phyloP scores from a whole-genome alignment of 2,797 vertebrate species.

The Neosalanx taihuensis region DNA sequence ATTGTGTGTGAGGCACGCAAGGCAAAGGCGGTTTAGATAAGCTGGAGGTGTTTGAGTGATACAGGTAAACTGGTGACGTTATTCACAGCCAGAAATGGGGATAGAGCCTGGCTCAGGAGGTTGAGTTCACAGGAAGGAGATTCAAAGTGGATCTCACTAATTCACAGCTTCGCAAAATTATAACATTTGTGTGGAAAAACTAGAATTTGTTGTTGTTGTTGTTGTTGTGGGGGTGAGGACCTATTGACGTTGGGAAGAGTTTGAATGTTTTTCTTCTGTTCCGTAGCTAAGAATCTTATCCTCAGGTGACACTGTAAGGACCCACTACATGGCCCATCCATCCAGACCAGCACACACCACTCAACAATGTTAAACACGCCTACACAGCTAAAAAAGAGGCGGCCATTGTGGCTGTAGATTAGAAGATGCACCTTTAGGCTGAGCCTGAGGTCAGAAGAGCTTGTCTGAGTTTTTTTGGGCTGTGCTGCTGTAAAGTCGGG shows the following conservation, averaged over 20 bases:
- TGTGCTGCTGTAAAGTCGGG: background rate
- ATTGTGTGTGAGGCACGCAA: conserved; percentile 76
- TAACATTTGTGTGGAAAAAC: background rate
- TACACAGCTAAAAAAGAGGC: background rate
- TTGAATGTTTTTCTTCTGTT: no score
- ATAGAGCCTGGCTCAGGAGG: conserved; percentile 38
- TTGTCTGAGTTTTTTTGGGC: background rate
- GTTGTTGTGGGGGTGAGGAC: background rate
- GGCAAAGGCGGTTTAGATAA: conserved; percentile 77
- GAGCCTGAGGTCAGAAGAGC: background rate
- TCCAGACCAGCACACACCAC: no score
- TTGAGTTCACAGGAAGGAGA: background rate
- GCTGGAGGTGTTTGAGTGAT: conserved; percentile 77
- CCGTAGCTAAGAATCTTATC: no score
- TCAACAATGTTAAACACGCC: background rate
- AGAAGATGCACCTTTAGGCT: background rate
- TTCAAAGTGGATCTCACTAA: background rate
- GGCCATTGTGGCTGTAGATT: background rate
- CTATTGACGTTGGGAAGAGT: background rate
- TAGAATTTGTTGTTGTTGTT: background rate
- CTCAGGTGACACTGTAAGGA: background rate
- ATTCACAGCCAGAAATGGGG: conserved; percentile 55
- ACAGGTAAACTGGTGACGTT: conserved; percentile 76
- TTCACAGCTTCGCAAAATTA: no score
- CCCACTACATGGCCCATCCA: no score